phyloP scores from a whole-genome alignment of 92 coral and sea anemone species.

The Zoanthus sansibaricus region DNA sequence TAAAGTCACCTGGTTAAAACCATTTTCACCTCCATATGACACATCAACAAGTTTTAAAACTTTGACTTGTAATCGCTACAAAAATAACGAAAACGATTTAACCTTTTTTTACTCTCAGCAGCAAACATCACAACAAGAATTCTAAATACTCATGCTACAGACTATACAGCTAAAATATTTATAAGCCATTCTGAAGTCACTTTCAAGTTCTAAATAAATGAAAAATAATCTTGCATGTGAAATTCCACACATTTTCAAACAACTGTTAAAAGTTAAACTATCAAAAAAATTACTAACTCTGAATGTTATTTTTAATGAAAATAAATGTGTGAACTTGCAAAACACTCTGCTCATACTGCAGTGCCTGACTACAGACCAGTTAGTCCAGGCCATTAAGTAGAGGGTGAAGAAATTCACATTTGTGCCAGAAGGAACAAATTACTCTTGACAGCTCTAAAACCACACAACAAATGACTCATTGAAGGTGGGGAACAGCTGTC shows the following conservation, averaged over 20 bases:
- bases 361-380: constrained; percentile 25
- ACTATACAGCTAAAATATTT: too few relatives aligned
- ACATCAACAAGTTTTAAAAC: constrained; percentile 95
- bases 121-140: too few relatives aligned
- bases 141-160: too few relatives aligned
- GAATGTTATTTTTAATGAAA: too few relatives aligned
- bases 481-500: constrained; percentile 95
- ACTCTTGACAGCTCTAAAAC: constrained; percentile 94
- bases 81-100: background rate
- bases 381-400: constrained; percentile 64
- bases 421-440: constrained; percentile 26
- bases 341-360: constrained; percentile 72
- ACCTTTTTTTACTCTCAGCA: too few relatives aligned
- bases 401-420: constrained; percentile 91
- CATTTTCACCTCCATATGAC: constrained; percentile 99
- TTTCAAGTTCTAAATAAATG: too few relatives aligned
- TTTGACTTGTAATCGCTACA: constrained; percentile 90
- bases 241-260: too few relatives aligned
- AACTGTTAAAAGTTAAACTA: too few relatives aligned
- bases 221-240: too few relatives aligned
- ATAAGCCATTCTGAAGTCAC: too few relatives aligned
- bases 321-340: constrained; percentile 85
- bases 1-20: constrained; percentile 87
- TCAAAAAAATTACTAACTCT: too few relatives aligned
- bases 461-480: constrained; percentile 76